Conservation (phyloP, 2,888 invertebrate genomes). For the Drosophila flavopinicola region DNA sequence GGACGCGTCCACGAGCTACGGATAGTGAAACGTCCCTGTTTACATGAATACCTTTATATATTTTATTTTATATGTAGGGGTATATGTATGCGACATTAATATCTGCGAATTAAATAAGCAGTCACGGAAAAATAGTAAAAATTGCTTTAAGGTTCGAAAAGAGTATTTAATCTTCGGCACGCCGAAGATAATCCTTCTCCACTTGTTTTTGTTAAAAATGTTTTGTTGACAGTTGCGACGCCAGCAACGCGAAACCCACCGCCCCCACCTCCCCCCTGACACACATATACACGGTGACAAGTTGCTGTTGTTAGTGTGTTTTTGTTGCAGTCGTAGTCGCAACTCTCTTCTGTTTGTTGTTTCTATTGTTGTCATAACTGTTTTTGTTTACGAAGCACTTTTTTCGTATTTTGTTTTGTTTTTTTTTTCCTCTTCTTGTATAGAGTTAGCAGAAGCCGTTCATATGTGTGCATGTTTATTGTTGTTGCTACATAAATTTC, state of each 20-base stretch:
- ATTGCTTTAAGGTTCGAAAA: too few relatives aligned
- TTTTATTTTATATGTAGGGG: too few relatives aligned
- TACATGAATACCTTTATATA: too few relatives aligned
- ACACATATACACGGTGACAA: conserved; percentile 40
- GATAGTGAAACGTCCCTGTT: too few relatives aligned
- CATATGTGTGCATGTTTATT: conserved; percentile 37
- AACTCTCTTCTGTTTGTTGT: conserved; percentile 56
- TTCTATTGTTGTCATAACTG: conserved; percentile 73
- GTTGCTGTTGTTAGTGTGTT: conserved; percentile 39
- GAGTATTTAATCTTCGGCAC: too few relatives aligned
- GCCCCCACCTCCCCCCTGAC: conserved; percentile 1
- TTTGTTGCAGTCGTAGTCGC: conserved; percentile 51
- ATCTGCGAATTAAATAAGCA: too few relatives aligned
- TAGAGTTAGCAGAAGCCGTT: conserved; percentile 3
- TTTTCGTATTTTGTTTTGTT: conserved; percentile 13
- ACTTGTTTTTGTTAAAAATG: conserved; percentile 64
- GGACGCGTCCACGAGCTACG: too few relatives aligned
- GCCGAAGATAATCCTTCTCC: too few relatives aligned
- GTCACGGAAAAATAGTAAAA: too few relatives aligned
- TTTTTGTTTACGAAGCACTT: conserved; percentile 62
- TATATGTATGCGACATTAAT: too few relatives aligned
- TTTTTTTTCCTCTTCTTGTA: conserved; percentile 2
- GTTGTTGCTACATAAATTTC: conserved; percentile 58
- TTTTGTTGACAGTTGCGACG: conserved; percentile 61
- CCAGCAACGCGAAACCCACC: not conserved